Evolutionary conservation across 2,888 invertebrate species (phyloP).

Genomic region (Oxystoma pomonae): DNA sequence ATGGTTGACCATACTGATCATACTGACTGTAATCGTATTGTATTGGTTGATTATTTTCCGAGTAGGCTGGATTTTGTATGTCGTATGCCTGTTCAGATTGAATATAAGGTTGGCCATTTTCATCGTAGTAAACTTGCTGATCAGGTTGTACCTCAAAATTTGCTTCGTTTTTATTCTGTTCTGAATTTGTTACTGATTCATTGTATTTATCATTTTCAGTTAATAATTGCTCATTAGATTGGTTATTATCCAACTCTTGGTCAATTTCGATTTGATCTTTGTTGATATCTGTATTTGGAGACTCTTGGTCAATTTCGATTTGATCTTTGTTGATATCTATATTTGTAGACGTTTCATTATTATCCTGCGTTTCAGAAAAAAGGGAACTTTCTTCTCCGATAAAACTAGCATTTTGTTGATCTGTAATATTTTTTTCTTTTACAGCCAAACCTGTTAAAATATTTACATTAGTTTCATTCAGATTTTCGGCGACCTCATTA

Average conservation of each 20-base stretch:
- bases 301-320: neutral
- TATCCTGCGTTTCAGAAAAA: neutral
- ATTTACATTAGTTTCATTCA: too few species aligned
- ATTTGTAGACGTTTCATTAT: neutral
- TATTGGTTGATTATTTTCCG: constrained; percentile 27
- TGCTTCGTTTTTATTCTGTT: neutral
- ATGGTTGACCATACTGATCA: constrained; percentile 30
- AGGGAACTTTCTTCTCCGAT: too few species aligned
- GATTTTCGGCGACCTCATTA: too few species aligned
- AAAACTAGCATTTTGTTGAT: too few species aligned
- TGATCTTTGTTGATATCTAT: constrained; percentile 2
- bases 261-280: neutral
- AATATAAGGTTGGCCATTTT: constrained; percentile 23
- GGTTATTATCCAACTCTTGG: neutral
- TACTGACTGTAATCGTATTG: constrained; percentile 29
- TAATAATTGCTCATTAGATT: neutral
- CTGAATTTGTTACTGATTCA: neutral
- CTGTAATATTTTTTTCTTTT: too few species aligned
- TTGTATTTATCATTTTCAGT: neutral
- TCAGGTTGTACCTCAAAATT: too few species aligned
- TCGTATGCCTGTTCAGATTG: constrained; percentile 2
- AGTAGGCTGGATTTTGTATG: constrained; percentile 17
- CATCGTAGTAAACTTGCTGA: constrained; percentile 22
- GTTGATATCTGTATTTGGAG: neutral
- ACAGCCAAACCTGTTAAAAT: too few species aligned